These are phyloP conservation scores for Lichenostomus cassidix DNA, from an alignment of 2,113 vertebrate genomes.

Conservation along the genomic window DNA sequence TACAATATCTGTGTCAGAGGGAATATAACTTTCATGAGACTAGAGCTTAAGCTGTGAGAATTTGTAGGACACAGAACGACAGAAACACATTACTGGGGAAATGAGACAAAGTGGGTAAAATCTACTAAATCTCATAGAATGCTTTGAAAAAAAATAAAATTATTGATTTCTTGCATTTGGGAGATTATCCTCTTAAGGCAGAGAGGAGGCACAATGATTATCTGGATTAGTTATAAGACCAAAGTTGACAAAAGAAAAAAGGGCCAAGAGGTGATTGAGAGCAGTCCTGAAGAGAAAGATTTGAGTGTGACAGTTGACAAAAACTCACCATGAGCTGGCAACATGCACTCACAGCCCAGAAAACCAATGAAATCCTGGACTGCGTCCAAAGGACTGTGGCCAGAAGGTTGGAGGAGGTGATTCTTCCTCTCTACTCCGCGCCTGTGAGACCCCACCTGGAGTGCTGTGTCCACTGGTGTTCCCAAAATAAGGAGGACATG, in stretches of 20 bases:
- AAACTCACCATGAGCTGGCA: neutral
- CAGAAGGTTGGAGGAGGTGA: neutral
- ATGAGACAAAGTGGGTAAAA: neutral
- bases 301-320: neutral
- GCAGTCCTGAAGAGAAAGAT: neutral
- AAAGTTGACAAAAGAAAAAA: neutral
- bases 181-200: neutral
- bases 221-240: neutral
- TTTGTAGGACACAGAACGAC: neutral
- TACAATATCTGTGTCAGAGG: neutral
- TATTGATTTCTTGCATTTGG: neutral
- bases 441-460: neutral
- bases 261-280: neutral
- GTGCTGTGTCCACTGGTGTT: neutral
- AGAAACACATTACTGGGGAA: neutral
- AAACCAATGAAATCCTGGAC: neutral
- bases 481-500: neutral
- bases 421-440: accelerated
- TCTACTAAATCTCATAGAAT: neutral
- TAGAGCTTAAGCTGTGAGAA: neutral
- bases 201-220: neutral
- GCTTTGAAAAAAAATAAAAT: neutral
- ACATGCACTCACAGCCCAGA: neutral
- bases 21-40: neutral
- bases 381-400: neutral